phyloP scores from a whole-genome alignment of 2,113 vertebrate genomes.

The Hepsetus odoe region DNA sequence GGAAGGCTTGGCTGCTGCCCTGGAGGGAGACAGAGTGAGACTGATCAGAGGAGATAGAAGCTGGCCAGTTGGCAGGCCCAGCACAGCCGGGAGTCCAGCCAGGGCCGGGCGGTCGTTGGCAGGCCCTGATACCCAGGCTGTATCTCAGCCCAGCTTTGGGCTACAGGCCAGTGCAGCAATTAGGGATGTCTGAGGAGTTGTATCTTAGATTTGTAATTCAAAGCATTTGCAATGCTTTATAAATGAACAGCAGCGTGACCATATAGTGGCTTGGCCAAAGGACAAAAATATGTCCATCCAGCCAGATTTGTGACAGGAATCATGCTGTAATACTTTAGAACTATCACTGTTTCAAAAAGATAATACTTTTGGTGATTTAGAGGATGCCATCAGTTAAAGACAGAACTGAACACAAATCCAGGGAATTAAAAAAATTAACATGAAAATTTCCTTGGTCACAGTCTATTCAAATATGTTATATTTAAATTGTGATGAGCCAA shows the following conservation, averaged over 20 bases:
- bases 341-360: neutral
- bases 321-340: neutral
- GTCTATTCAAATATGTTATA: no score
- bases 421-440: no score
- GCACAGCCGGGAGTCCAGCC: conserved; percentile 48
- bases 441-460: no score
- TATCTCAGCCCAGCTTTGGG: conserved; percentile 55
- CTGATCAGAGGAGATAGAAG: conserved; percentile 70
- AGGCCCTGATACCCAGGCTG: conserved; percentile 60
- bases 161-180: conserved; percentile 51
- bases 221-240: neutral
- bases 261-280: neutral
- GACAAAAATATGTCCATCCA: neutral
- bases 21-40: conserved; percentile 67
- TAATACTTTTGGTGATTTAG: no score
- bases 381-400: no score
- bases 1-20: conserved; percentile 53
- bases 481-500: no score
- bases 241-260: conserved; percentile 6
- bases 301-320: neutral
- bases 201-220: conserved; percentile 1
- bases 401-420: no score
- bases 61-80: conserved; percentile 41
- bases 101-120: conserved; percentile 54
- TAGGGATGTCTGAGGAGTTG: neutral